These are phyloP conservation scores for Lapara coniferarum DNA, from an alignment of 2,888 invertebrate genomes.

Conservation along the genomic window DNA sequence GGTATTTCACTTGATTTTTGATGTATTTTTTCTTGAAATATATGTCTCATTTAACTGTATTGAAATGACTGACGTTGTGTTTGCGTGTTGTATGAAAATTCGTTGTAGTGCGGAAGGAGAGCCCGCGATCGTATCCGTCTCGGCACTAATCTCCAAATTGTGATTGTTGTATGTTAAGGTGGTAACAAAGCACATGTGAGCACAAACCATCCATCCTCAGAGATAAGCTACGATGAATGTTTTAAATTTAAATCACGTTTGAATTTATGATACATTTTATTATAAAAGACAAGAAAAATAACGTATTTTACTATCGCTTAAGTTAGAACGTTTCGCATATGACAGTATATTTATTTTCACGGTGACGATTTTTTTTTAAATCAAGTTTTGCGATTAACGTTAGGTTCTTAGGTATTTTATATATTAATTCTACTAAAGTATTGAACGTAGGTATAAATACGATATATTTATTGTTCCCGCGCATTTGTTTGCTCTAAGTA, in stretches of 20 bases:
- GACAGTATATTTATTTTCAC: slow-evolving; percentile 78
- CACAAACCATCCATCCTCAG: slow-evolving; percentile 83
- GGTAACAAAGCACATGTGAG: slow-evolving; percentile 79
- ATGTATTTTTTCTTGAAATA: slow-evolving; percentile 78
- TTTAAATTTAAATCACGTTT: slow-evolving; percentile 81
- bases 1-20: slow-evolving; percentile 82
- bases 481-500: slow-evolving; percentile 62
- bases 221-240: slow-evolving; percentile 77
- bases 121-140: slow-evolving; percentile 33
- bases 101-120: slow-evolving; percentile 47
- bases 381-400: slow-evolving; percentile 59
- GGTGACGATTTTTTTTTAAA: slow-evolving; percentile 65
- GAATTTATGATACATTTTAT: slow-evolving; percentile 84
- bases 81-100: slow-evolving; percentile 62
- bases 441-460: slow-evolving; percentile 60
- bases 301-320: slow-evolving; percentile 82
- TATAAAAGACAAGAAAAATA: slow-evolving; percentile 62
- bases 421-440: slow-evolving; percentile 69
- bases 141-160: slow-evolving; percentile 50
- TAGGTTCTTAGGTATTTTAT: slow-evolving; percentile 71
- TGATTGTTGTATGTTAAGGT: slow-evolving; percentile 78
- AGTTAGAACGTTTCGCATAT: slow-evolving; percentile 79
- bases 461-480: slow-evolving; percentile 54
- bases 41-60: slow-evolving; percentile 76
- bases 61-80: slow-evolving; percentile 78